These are phyloP conservation scores for Entomobrya proxima DNA, from an alignment of 2,888 invertebrate species.

Conservation along the genomic window DNA sequence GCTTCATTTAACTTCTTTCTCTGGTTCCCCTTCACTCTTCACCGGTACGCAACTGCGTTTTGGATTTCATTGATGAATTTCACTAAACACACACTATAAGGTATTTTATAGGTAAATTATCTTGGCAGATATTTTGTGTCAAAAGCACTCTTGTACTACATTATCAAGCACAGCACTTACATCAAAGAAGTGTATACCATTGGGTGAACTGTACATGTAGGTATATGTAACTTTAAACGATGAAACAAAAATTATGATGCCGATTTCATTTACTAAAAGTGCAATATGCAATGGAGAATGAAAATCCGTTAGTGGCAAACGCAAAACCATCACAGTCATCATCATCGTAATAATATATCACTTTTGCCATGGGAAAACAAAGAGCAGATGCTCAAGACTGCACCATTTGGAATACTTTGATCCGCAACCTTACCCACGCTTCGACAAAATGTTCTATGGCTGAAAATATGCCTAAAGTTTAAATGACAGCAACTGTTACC, in stretches of 20 bases:
- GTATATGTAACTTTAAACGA: not conserved
- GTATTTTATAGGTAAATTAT: not conserved
- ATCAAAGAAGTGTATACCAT: not conserved
- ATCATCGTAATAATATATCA: constrained; percentile 58
- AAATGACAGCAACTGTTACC: constrained; percentile 51
- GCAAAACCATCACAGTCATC: constrained; percentile 24
- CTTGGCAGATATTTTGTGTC: too few species aligned
- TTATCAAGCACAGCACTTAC: constrained; percentile 1
- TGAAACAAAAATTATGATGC: not conserved
- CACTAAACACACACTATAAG: not conserved
- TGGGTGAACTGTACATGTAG: too few species aligned
- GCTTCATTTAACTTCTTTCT: constrained; percentile 54
- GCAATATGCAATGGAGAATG: constrained; percentile 59
- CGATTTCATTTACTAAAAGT: constrained; percentile 16
- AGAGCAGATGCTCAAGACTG: constrained; percentile 50
- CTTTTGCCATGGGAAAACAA: constrained; percentile 65
- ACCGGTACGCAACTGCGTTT: constrained; percentile 23
- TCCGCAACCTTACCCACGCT: constrained; percentile 51
- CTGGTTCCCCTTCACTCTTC: constrained; percentile 9
- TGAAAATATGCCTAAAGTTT: too few species aligned
- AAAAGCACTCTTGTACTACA: constrained; percentile 23
- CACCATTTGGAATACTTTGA: constrained; percentile 14
- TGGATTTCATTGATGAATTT: constrained; percentile 22
- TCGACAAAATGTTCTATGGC: constrained; percentile 1
- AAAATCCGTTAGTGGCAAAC: constrained; percentile 60